phyloP scores from a whole-genome alignment of 2,113 vertebrate species.

The Pedetes capensis region DNA sequence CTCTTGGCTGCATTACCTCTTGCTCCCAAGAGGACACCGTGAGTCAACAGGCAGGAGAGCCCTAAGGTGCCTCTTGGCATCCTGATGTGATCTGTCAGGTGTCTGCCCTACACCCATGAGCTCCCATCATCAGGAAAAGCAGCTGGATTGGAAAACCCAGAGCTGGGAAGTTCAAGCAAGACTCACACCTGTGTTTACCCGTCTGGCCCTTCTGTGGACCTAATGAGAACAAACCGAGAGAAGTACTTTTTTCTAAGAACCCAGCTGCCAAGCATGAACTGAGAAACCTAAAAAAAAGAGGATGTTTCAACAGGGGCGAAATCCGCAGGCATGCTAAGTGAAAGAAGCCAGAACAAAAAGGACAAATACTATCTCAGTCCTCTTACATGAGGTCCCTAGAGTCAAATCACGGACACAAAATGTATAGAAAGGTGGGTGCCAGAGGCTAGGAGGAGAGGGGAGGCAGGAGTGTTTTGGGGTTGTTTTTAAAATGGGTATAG shows the following conservation, averaged over 20 bases:
- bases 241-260: background rate
- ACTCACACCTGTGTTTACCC: background rate
- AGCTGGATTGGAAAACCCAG: background rate
- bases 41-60: background rate
- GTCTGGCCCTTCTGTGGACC: background rate
- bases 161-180: background rate
- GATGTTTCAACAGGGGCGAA: accelerated
- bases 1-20: background rate
- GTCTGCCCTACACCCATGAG: background rate
- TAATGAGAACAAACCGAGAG: background rate
- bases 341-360: background rate
- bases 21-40: background rate
- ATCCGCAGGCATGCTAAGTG: background rate
- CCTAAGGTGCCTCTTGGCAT: background rate
- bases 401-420: background rate
- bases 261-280: background rate
- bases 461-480: accelerated
- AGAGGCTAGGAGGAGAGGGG: background rate
- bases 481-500: background rate
- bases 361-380: background rate
- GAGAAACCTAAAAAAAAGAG: background rate
- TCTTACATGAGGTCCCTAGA: accelerated
- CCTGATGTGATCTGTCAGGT: background rate
- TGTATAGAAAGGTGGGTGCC: accelerated
- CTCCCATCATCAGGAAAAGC: background rate